Evolutionary conservation across 35 echinoderm and acorn worm species (phyloP).

Genomic region (Stichopus chloronotus): DNA sequence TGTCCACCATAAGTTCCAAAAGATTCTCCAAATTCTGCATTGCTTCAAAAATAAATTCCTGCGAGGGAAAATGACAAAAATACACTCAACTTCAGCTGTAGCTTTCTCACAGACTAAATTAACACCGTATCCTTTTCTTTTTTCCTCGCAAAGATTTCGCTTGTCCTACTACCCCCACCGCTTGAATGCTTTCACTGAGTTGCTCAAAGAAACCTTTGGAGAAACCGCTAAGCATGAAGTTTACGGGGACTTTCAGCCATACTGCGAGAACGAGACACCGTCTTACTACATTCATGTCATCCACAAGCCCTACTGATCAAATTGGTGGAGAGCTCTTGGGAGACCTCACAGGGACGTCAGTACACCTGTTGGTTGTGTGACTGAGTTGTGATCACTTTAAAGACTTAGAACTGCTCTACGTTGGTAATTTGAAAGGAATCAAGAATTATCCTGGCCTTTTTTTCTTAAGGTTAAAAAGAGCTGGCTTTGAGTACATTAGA

Average conservation of each 20-base stretch:
- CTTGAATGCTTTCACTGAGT: constrained; percentile 95
- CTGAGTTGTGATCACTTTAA: too few relatives aligned
- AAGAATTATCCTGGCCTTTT: too few relatives aligned
- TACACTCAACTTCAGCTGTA: too few relatives aligned
- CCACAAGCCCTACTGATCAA: constrained; percentile 65
- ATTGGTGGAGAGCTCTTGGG: background rate
- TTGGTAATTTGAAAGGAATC: too few relatives aligned
- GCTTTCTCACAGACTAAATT: too few relatives aligned
- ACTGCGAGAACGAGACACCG: constrained; percentile 71
- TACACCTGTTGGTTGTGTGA: background rate
- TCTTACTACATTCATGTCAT: constrained; percentile 91
- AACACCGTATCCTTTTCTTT: background rate
- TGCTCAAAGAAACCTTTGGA: constrained; percentile 91
- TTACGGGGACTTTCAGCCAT: constrained; percentile 78
- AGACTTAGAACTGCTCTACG: too few relatives aligned
- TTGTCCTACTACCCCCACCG: constrained; percentile 95
- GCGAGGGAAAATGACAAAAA: too few relatives aligned
- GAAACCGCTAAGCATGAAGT: constrained; percentile 70
- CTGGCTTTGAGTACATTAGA: too few relatives aligned
- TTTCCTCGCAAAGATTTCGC: constrained; percentile 70
- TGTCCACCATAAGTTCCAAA: too few relatives aligned
- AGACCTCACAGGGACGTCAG: background rate
- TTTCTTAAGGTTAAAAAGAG: too few relatives aligned
- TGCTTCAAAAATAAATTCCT: too few relatives aligned
- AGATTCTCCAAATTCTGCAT: too few relatives aligned